Percentiles rank a stretch among this genome's conserved stretches.
Evolutionary conservation across 2,797 vertebrate species (phyloP).

Genomic region (Spheniscus humboldti): DNA sequence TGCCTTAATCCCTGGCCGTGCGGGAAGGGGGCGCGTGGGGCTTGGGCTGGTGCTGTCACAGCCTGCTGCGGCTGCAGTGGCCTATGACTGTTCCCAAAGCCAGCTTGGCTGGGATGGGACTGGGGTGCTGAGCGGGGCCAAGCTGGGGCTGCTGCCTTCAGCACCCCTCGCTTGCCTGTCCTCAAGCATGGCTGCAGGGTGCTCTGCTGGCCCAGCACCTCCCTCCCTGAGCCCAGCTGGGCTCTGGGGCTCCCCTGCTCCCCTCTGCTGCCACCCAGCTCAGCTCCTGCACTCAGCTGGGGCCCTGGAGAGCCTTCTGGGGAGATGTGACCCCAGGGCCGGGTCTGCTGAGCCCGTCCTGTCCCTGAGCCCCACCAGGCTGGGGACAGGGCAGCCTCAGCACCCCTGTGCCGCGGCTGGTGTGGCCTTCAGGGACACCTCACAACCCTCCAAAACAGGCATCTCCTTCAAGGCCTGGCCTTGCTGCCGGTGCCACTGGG

Average conservation of each 20-base stretch:
- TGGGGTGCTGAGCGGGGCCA: neutral
- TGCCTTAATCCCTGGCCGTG: conserved; percentile 29
- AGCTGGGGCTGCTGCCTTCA: neutral
- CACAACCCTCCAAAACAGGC: neutral
- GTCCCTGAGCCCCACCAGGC: neutral
- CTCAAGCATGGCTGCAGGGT: neutral
- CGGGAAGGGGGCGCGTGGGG: rapidly evolving
- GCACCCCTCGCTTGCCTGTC: neutral
- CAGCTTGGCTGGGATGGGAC: neutral
- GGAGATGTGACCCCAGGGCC: neutral
- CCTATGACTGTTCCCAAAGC: neutral
- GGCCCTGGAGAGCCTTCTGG: neutral
- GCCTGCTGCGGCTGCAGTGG: neutral
- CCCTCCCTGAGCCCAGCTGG: neutral
- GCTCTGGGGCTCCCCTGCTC: neutral
- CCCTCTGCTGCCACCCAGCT: neutral
- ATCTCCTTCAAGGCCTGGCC: neutral
- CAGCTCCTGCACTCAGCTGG: neutral
- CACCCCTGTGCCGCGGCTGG: rapidly evolving
- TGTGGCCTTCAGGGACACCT: neutral
- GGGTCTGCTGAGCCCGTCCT: neutral
- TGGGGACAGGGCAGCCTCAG: neutral
- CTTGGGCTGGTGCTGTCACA: neutral
- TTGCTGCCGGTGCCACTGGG: rapidly evolving
- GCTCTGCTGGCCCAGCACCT: neutral